phyloP scores from a whole-genome alignment of 2,113 vertebrate genomes.

The Periophthalmus modestus region DNA sequence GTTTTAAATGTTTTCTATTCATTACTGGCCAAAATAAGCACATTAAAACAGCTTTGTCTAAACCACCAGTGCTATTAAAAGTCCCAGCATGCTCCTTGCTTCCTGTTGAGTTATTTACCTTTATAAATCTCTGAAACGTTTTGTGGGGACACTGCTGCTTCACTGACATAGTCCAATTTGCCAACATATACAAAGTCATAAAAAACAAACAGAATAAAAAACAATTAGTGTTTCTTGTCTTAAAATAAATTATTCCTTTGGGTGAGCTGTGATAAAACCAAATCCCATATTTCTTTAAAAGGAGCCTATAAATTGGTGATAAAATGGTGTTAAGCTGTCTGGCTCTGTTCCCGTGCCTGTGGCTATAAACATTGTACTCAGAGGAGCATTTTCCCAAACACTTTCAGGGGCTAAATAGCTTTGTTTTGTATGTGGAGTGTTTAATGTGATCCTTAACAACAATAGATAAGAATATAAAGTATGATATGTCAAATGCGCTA shows the following conservation, averaged over 20 bases:
- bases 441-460: not conserved
- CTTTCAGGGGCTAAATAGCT: conserved; percentile 11
- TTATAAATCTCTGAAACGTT: not conserved
- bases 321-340: not conserved
- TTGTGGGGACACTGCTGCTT: not conserved
- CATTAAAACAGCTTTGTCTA: not conserved
- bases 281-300: not conserved
- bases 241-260: not conserved
- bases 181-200: not conserved
- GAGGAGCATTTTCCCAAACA: not conserved
- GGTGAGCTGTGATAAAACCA: not conserved
- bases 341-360: conserved; percentile 12
- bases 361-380: conserved; percentile 2
- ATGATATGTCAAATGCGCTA: no score
- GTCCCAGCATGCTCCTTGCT: not conserved
- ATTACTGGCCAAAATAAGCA: not conserved
- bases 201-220: not conserved
- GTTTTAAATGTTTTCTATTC: not conserved
- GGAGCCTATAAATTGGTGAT: not conserved
- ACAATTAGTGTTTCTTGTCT: not conserved
- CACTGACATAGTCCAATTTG: not conserved
- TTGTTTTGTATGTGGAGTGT: conserved; percentile 1
- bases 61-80: not conserved
- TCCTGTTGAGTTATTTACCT: not conserved
- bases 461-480: no score